These are phyloP conservation scores for Oxycera nigricornis DNA, from an alignment of 2,888 invertebrate species.

Conservation along the genomic window DNA sequence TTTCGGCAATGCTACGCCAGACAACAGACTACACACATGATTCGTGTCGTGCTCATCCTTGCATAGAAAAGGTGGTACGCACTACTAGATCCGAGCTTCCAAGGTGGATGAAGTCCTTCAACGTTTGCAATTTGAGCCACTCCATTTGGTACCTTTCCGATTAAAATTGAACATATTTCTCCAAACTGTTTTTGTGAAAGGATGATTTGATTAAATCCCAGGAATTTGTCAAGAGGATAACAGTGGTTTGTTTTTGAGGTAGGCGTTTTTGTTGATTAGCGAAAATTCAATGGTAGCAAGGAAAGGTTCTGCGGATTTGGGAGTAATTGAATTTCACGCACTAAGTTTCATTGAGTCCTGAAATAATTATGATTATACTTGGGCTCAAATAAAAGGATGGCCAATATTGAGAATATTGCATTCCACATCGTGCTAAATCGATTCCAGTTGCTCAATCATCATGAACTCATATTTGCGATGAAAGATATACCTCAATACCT, in stretches of 20 bases:
- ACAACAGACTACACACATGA: slow-evolving; percentile 4
- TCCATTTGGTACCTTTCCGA: not conserved
- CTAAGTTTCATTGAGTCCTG: not conserved
- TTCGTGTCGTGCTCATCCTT: not conserved
- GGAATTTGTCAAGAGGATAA: not conserved
- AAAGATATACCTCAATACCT: no score
- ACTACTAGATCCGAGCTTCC: not conserved
- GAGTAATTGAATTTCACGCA: not conserved
- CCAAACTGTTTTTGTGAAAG: slow-evolving; percentile 11
- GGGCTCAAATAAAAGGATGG: no score
- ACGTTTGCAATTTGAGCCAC: not conserved
- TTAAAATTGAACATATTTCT: slow-evolving; percentile 23
- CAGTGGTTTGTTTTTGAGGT: slow-evolving; percentile 22
- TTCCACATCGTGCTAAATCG: no score
- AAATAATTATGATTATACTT: no score
- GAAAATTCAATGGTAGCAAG: not conserved
- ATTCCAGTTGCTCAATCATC: no score
- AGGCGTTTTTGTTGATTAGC: slow-evolving; percentile 10
- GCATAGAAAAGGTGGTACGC: not conserved
- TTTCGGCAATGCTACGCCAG: slow-evolving; percentile 20
- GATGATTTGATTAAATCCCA: slow-evolving; percentile 31
- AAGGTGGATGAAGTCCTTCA: not conserved
- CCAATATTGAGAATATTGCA: no score
- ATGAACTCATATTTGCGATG: no score
- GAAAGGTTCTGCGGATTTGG: not conserved